phyloP scores from a whole-genome alignment of 2,888 invertebrate species.

The Dolomedes plantarius region DNA sequence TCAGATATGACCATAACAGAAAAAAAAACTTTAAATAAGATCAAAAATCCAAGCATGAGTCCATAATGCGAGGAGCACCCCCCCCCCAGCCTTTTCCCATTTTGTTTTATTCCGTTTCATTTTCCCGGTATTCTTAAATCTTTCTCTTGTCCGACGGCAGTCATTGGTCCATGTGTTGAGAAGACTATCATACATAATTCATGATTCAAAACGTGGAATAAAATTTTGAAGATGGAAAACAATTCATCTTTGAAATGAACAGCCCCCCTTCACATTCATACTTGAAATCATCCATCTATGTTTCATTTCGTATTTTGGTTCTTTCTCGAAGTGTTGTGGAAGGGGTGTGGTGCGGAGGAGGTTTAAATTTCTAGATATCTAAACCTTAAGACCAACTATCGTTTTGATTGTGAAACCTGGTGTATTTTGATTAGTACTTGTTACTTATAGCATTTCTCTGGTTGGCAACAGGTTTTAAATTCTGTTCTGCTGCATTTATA shows the following conservation, averaged over 20 bases:
- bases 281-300: background rate
- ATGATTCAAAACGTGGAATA: conserved; percentile 5
- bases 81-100: too few relatives aligned
- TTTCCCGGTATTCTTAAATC: background rate
- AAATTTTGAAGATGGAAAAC: conserved; percentile 6
- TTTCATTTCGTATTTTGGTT: background rate
- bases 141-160: background rate
- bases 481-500: too few relatives aligned
- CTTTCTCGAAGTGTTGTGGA: background rate
- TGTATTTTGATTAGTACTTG: background rate
- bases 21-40: too few relatives aligned
- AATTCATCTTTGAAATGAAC: conserved; percentile 5
- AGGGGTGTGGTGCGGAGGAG: background rate
- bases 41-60: too few relatives aligned
- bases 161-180: background rate
- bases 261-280: conserved; percentile 14
- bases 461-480: background rate
- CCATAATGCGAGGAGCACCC: too few relatives aligned
- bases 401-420: background rate
- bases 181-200: background rate
- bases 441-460: background rate
- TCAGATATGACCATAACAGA: too few relatives aligned
- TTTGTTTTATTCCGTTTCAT: background rate
- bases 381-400: background rate
- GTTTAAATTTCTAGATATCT: background rate